Evolutionary conservation across 30 jellyfish, hydroid and myxozoan species (phyloP).

Genomic region (Hydra vulgaris): DNA sequence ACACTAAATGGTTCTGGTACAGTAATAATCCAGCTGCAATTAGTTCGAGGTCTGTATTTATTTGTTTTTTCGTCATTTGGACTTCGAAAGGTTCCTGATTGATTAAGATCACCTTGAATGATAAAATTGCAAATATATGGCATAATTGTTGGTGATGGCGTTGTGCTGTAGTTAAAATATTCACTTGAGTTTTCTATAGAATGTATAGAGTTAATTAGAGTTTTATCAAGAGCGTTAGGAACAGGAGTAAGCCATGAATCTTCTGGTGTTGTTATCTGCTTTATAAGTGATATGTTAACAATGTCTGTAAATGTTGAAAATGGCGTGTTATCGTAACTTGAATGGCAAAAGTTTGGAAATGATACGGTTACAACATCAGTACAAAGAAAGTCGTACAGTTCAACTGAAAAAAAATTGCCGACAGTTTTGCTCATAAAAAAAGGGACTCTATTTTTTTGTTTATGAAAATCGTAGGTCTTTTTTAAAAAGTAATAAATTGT

Average conservation of each 20-base stretch:
- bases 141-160: constrained; percentile 10
- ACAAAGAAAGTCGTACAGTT: constrained; percentile 88
- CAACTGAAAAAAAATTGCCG: constrained; percentile 54
- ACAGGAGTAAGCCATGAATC: constrained; percentile 31
- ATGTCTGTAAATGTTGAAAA: constrained; percentile 13
- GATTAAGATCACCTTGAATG: background rate
- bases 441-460: constrained; percentile 46
- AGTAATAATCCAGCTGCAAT: constrained; percentile 9
- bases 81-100: background rate
- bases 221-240: constrained; percentile 1
- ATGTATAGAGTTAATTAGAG: constrained; percentile 2
- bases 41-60: constrained; percentile 10
- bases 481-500: constrained; percentile 48
- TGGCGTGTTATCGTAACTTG: constrained; percentile 19
- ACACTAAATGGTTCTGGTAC: constrained; percentile 20
- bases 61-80: background rate
- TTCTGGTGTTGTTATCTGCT: constrained; percentile 33
- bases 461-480: constrained; percentile 53
- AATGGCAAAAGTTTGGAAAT: constrained; percentile 79
- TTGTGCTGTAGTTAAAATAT: background rate
- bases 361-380: constrained; percentile 55
- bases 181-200: background rate
- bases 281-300: constrained; percentile 52
- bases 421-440: constrained; percentile 39
- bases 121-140: background rate